Percentiles rank a stretch among this genome's conserved stretches.
phyloP scores from a whole-genome alignment of 2,797 vertebrate species.

The Labroides dimidiatus region DNA sequence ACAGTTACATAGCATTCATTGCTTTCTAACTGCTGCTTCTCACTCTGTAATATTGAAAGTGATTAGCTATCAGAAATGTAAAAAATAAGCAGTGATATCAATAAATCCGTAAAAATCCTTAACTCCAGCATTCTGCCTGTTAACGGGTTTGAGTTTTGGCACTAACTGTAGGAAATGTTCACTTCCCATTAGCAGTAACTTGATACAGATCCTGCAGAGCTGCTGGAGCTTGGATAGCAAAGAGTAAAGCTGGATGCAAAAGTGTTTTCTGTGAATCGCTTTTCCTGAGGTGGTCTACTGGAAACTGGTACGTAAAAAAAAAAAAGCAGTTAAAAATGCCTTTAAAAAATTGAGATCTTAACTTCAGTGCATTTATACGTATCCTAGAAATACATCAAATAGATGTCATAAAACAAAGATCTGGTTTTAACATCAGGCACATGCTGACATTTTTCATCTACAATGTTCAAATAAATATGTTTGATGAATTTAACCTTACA shows the following conservation, averaged over 20 bases:
- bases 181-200: background rate
- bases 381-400: no score
- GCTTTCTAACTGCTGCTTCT: no score
- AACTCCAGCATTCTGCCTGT: background rate
- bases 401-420: no score
- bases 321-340: no score
- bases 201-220: background rate
- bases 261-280: background rate
- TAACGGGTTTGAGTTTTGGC: background rate
- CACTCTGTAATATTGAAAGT: no score
- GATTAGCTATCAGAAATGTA: no score
- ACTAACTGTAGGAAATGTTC: background rate
- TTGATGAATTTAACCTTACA: constrained; percentile 7
- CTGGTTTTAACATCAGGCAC: background rate
- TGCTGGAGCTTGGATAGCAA: background rate
- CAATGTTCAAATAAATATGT: constrained; percentile 13
- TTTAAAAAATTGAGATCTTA: no score
- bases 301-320: background rate
- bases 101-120: no score
- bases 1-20: no score
- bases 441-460: background rate
- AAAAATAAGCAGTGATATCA: no score
- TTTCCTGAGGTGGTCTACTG: background rate
- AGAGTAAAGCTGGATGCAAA: background rate
- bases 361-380: no score